phyloP scores from a whole-genome alignment of 2,113 vertebrate genomes.

The Thalassarche chlororhynchos region DNA sequence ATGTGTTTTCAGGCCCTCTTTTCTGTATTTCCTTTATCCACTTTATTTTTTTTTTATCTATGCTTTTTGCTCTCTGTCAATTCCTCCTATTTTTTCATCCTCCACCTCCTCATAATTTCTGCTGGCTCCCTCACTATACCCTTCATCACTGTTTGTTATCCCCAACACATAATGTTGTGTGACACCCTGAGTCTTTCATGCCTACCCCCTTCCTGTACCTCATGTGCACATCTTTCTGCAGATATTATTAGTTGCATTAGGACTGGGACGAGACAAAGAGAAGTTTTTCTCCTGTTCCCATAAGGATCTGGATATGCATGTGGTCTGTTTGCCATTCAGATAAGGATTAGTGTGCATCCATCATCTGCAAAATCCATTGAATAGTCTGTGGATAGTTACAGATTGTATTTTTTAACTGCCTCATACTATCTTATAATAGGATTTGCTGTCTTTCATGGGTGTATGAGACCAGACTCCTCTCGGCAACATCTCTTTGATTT shows the following conservation, averaged over 20 bases:
- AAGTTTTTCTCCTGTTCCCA: not conserved
- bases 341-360: too few relatives aligned
- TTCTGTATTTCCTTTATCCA: not conserved
- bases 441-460: not conserved
- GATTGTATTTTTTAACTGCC: not conserved
- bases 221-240: not conserved
- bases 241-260: not conserved
- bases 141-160: not conserved
- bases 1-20: not conserved
- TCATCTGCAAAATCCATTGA: not conserved
- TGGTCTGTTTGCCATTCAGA: not conserved
- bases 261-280: not conserved
- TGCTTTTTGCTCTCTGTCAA: not conserved
- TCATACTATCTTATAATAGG: not conserved
- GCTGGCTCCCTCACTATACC: not conserved
- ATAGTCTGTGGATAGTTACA: not conserved
- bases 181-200: not conserved
- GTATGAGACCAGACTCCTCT: not conserved
- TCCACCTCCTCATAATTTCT: not conserved
- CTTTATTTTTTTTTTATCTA: not conserved
- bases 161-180: fast-evolving
- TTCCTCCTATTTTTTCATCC: not conserved
- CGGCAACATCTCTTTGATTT: not conserved
- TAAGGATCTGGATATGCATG: not conserved
- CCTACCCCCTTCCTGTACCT: not conserved